phyloP scores from a whole-genome alignment of 2,797 vertebrate species.

The Taeniopygia guttata region DNA sequence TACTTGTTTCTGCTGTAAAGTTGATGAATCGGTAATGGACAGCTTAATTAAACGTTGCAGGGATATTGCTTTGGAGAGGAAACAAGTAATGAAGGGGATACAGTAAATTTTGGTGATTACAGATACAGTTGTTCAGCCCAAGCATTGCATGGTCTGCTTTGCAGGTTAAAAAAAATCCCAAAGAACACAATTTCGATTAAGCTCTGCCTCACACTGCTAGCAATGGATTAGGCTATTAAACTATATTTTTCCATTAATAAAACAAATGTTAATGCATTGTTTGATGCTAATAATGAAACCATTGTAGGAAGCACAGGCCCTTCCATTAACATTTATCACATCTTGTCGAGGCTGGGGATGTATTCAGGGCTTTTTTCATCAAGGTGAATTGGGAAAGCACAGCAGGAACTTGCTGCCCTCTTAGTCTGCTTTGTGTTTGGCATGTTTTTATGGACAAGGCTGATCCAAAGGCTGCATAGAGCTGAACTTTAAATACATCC shows the following conservation, averaged over 20 bases:
- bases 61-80: neutral
- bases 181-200: constrained; percentile 21
- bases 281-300: constrained; percentile 39
- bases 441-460: neutral
- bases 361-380: neutral
- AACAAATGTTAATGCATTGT: constrained; percentile 33
- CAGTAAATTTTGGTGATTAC: constrained; percentile 8
- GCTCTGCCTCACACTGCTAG: neutral
- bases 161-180: neutral
- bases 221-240: constrained; percentile 2
- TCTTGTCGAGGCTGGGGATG: neutral
- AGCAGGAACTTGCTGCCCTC: neutral
- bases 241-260: constrained; percentile 46
- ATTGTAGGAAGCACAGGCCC: neutral
- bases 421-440: neutral
- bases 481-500: neutral
- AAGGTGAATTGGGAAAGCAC: neutral
- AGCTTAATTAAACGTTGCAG: constrained; percentile 31
- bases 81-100: neutral
- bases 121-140: neutral
- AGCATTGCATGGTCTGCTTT: neutral
- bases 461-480: neutral
- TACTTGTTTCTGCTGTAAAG: neutral
- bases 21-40: neutral
- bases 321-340: constrained; percentile 7